Evolutionary conservation across 2,797 vertebrate species (phyloP).

Genomic region (Rhincodon typus): DNA sequence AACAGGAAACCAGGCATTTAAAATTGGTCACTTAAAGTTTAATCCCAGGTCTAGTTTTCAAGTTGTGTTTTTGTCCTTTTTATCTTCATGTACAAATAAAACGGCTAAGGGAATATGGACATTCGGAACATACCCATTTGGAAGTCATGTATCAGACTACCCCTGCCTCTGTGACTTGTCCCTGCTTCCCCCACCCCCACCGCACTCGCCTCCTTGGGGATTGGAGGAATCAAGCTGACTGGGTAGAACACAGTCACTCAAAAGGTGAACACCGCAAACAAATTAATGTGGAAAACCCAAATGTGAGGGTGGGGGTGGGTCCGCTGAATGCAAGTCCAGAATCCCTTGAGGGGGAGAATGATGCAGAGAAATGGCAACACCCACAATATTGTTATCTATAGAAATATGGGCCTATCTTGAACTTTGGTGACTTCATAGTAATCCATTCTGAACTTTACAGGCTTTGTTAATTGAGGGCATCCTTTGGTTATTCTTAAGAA

Average conservation of each 20-base stretch:
- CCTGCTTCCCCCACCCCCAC: background rate
- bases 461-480: background rate
- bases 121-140: background rate
- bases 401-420: background rate
- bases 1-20: background rate
- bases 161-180: background rate
- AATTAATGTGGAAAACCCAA: conserved; percentile 32
- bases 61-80: background rate
- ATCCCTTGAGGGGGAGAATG: background rate
- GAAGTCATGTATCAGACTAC: too few species aligned
- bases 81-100: background rate
- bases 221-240: background rate
- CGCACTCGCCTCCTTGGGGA: background rate
- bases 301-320: conserved; percentile 15
- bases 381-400: background rate
- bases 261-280: background rate
- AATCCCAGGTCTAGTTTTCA: background rate
- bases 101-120: background rate
- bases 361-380: conserved; percentile 8
- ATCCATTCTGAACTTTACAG: background rate
- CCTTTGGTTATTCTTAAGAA: background rate
- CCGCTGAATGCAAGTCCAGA: background rate
- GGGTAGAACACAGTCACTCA: background rate
- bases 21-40: background rate
- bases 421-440: background rate